These are phyloP conservation scores for Gnatocerus cornutus DNA, from an alignment of 2,888 invertebrate genomes.

Conservation along the genomic window DNA sequence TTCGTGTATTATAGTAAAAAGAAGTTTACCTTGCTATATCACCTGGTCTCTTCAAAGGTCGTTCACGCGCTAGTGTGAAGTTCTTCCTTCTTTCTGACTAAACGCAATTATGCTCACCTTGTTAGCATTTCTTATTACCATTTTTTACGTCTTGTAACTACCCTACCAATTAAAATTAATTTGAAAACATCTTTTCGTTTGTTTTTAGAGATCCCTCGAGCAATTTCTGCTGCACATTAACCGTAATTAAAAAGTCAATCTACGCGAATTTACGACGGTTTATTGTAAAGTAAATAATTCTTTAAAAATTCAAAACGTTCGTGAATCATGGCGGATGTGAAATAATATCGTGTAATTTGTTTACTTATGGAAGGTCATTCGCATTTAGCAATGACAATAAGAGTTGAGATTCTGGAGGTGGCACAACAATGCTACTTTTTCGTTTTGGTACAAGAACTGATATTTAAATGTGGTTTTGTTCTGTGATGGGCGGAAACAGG, in stretches of 20 bases:
- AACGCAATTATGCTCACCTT: conserved; percentile 44
- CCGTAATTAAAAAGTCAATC: conserved; percentile 32
- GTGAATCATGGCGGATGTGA: conserved; percentile 35
- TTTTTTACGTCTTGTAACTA: conserved; percentile 32
- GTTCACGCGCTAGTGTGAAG: conserved; percentile 41
- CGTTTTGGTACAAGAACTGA: neutral
- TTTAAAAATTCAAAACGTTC: neutral
- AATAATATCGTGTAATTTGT: conserved; percentile 30
- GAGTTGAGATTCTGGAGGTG: conserved; percentile 11
- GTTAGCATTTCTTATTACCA: conserved; percentile 39
- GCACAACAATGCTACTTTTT: neutral
- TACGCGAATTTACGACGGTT: neutral
- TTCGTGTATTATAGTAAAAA: neutral
- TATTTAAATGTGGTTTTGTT: neutral
- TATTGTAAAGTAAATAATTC: neutral
- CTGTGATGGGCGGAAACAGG: neutral
- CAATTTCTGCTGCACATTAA: conserved; percentile 30
- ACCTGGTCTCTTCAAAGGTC: conserved; percentile 43
- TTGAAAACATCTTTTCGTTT: conserved; percentile 31
- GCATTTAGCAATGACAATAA: conserved; percentile 4
- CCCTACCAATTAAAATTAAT: conserved; percentile 30
- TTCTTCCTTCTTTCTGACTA: conserved; percentile 39
- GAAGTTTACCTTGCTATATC: conserved; percentile 33
- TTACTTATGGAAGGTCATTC: conserved; percentile 37
- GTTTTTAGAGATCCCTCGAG: conserved; percentile 25